phyloP scores from a whole-genome alignment of 2,113 vertebrate genomes.

The Ranitomeya variabilis region DNA sequence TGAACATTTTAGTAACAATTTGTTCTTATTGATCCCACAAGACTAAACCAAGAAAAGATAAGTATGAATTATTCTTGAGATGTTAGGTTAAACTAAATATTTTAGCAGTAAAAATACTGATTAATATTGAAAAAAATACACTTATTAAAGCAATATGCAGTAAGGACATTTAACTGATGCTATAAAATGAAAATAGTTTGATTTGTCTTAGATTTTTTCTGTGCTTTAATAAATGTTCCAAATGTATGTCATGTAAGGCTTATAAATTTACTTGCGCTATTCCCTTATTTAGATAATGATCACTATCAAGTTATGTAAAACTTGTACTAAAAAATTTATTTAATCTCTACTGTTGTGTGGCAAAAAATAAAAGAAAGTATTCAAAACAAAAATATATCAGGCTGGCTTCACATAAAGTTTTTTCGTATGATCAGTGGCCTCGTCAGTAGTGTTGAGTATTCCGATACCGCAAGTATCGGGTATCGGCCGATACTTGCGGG shows the following conservation, averaged over 20 bases:
- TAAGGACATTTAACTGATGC: not conserved
- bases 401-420: too few relatives aligned
- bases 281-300: not conserved
- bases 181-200: not conserved
- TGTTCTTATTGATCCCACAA: constrained; percentile 20
- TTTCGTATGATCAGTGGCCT: too few relatives aligned
- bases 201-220: too few relatives aligned
- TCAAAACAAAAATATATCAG: too few relatives aligned
- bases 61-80: constrained; percentile 1
- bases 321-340: not conserved
- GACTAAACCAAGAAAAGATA: not conserved
- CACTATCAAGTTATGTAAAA: not conserved
- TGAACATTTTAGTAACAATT: constrained; percentile 16
- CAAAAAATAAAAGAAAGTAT: too few relatives aligned
- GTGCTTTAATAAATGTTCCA: not conserved
- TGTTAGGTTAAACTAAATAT: not conserved
- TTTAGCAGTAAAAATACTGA: not conserved
- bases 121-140: not conserved
- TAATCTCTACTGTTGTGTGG: too few relatives aligned
- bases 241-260: not conserved
- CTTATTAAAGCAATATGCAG: not conserved
- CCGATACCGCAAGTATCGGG: too few relatives aligned
- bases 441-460: too few relatives aligned
- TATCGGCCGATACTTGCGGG: too few relatives aligned
- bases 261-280: not conserved